These are phyloP conservation scores for Pogonus chalceus DNA, from an alignment of 1,140 invertebrate species.

Conservation along the genomic window DNA sequence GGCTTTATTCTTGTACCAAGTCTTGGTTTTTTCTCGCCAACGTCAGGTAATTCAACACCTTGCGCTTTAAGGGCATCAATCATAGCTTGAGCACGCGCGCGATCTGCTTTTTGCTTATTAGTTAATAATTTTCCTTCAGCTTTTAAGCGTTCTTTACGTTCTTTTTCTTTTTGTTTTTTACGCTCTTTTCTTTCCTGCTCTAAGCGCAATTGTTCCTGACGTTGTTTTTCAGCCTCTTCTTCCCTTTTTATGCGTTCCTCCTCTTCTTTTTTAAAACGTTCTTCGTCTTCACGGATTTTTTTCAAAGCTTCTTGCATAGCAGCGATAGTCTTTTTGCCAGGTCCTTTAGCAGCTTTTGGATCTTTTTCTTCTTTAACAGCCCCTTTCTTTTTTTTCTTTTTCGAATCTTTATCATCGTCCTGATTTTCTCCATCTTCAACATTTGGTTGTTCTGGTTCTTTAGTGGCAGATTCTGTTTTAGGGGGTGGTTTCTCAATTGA, in stretches of 20 bases:
- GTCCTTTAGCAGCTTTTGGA: conserved; percentile 47
- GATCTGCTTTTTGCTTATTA: conserved; percentile 83
- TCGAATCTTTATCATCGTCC: conserved; percentile 34
- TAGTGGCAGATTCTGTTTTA: conserved; percentile 25
- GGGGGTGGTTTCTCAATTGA: conserved; percentile 14
- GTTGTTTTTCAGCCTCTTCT: conserved; percentile 61
- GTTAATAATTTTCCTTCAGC: conserved; percentile 91
- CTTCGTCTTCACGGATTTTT: conserved; percentile 85
- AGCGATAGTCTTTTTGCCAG: conserved; percentile 67
- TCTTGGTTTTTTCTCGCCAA: conserved; percentile 59
- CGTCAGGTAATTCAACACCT: conserved; percentile 57
- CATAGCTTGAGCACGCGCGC: conserved; percentile 75
- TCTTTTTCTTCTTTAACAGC: conserved; percentile 31
- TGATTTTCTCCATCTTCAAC: conserved; percentile 34
- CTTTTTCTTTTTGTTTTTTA: conserved; percentile 93
- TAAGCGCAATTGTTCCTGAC: conserved; percentile 63
- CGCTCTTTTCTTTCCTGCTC: conserved; percentile 82
- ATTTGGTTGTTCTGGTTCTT: conserved; percentile 33
- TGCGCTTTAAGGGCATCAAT: conserved; percentile 80
- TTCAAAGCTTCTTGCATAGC: conserved; percentile 84
- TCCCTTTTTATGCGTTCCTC: conserved; percentile 65
- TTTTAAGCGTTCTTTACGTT: conserved; percentile 83
- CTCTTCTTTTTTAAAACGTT: conserved; percentile 63
- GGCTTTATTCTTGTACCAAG: conserved; percentile 63
- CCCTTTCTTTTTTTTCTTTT: conserved; percentile 37